Percentiles rank a stretch among this genome's conserved stretches.
These are phyloP conservation scores for Noctuana brunneofusca DNA, from an alignment of 2,888 invertebrate genomes.

Conservation along the genomic window DNA sequence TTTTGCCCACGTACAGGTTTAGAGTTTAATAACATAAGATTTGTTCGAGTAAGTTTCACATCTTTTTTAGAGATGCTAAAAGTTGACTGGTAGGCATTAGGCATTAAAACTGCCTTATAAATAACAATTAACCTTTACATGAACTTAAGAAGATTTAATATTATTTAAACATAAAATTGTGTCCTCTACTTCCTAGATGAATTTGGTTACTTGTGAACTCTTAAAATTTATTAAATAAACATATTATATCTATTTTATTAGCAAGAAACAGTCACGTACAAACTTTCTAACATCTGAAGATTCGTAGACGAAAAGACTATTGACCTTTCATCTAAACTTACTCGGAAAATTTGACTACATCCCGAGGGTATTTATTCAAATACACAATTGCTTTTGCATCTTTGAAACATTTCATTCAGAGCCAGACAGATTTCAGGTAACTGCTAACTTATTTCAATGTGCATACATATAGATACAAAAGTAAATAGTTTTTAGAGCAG, in stretches of 20 bases:
- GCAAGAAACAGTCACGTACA: background rate
- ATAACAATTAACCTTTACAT: too few species aligned
- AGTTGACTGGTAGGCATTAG: too few species aligned
- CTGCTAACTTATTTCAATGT: constrained; percentile 1
- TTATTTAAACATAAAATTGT: too few species aligned
- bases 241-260: too few species aligned
- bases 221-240: too few species aligned
- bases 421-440: background rate
- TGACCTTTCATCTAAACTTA: background rate
- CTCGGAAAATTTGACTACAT: background rate
- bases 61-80: too few species aligned
- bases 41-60: too few species aligned
- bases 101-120: too few species aligned
- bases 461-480: background rate
- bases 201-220: too few species aligned
- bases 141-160: too few species aligned
- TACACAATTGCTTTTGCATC: background rate
- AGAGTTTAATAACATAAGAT: too few species aligned
- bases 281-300: background rate
- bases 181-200: too few species aligned
- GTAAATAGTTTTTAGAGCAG: background rate
- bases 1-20: background rate
- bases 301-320: background rate
- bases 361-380: background rate
- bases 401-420: constrained; percentile 4